Base-by-base conservation (phyloP, 2,888 invertebrate genomes). In the Erebia ligea region DNA sequence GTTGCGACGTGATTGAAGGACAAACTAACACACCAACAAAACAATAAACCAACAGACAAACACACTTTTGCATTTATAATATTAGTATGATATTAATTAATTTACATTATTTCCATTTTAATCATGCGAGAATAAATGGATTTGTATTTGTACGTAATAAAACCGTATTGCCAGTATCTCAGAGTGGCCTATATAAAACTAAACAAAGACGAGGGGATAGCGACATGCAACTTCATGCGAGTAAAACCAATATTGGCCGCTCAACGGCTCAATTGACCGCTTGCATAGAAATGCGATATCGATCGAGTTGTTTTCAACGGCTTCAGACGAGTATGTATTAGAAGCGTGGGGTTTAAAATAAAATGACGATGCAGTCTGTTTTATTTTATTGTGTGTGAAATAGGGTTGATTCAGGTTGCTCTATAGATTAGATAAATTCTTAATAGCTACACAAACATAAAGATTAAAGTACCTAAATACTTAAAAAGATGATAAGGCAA, bases 251-350 rank as follows among this genome's bases (percentile, higher is more conserved):
- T 58, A 61, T 54, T 19, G 56, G 67, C 62, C 58, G 25, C 58
- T 66, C 45, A 62, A 56, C 62, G 50, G 69, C 48, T 65, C 50
- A 64, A 64, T 64, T 64, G 52, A 54, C 64, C 71, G 42, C 64
- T 66, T 48, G 69, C 68, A 40, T 50, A 48, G 65, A 62, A 56
- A 72, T 62, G 48, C 61, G 69, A 66, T 69, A 72, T 50, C 66
- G 42, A 66, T 66, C 42, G 69, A 61, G 69, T 72, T 62, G 71
- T 64, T 65, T 71, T 65, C 57, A 69, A 64, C 52, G 64, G 34
- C 54, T 17, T 34, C 64, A 13, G 34, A 54, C 48, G 21, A 34
- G 40, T 19, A 5, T 54, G 17, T 17, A 25, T n/a, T 64, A 54
- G 40, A 64, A 19, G n/a, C n/a, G 19, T 19, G 2, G 54, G 54